phyloP scores from a whole-genome alignment of 2,888 invertebrate genomes.

The Trissonchulus latispiculum region DNA sequence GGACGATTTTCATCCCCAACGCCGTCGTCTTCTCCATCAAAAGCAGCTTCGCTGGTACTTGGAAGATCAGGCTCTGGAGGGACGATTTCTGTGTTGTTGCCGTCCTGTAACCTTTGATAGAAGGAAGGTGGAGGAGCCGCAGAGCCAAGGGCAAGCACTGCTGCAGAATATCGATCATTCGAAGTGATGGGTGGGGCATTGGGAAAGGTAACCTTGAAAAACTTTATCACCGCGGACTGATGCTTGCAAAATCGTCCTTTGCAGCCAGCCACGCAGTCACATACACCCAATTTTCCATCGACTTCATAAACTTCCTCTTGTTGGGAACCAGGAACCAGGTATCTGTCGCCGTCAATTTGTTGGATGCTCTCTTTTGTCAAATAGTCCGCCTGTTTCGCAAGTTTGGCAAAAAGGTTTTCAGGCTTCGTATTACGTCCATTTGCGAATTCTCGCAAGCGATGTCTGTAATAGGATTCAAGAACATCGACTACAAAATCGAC shows the following conservation, averaged over 20 bases:
- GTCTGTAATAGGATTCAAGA: neutral
- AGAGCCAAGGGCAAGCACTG: neutral
- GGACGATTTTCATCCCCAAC: no score
- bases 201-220: neutral
- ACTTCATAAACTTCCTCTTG: neutral
- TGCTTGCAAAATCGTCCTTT: slow-evolving; percentile 4
- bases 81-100: no score
- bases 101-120: neutral
- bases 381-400: neutral
- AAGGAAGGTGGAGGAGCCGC: neutral
- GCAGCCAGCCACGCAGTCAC: neutral
- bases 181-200: neutral
- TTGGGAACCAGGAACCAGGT: neutral
- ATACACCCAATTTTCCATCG: neutral
- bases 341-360: neutral
- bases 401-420: neutral
- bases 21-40: no score
- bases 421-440: neutral
- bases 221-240: neutral
- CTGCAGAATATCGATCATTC: neutral
- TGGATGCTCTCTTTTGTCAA: neutral
- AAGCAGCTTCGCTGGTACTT: no score
- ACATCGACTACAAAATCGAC: neutral
- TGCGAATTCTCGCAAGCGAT: neutral
- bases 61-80: no score